Evolutionary conservation across 1,140 invertebrate genomes (phyloP).

Genomic region (Laupala kohalensis): DNA sequence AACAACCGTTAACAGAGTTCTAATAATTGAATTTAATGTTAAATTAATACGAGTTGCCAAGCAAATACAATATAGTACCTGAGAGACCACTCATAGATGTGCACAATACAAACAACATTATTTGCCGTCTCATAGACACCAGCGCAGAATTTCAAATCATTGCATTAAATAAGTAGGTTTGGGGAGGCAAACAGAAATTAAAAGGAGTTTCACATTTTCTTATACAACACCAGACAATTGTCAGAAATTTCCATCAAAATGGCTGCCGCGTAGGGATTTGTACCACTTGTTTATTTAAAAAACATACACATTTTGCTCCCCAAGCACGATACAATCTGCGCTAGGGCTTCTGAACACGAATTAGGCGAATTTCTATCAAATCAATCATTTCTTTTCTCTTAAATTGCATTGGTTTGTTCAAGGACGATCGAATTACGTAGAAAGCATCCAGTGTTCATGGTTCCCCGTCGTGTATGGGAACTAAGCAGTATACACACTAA

Average conservation of each 20-base stretch:
- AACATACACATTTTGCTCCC: neutral
- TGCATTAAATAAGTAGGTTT: neutral
- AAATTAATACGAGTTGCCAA: neutral
- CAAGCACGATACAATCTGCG: neutral
- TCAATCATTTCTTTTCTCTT: neutral
- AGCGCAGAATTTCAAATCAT: neutral
- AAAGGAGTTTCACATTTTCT: slow-evolving; percentile 4
- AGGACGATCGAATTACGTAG: neutral
- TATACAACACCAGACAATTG: slow-evolving; percentile 3
- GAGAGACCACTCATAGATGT: neutral
- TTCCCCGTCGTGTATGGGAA: neutral
- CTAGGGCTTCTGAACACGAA: too few relatives aligned
- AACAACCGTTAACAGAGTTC: neutral
- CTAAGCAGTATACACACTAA: neutral
- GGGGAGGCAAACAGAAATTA: neutral
- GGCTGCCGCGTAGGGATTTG: slow-evolving; percentile 12
- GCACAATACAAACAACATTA: neutral
- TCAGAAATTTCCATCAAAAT: slow-evolving; percentile 14
- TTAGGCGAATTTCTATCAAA: neutral
- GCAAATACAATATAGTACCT: neutral
- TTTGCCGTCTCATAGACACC: neutral
- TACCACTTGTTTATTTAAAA: neutral
- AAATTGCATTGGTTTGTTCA: neutral
- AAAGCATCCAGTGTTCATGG: neutral
- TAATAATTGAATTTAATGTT: neutral